These are phyloP conservation scores for Castor canadensis DNA, from an alignment of 2,113 vertebrate genomes.

Conservation along the genomic window DNA sequence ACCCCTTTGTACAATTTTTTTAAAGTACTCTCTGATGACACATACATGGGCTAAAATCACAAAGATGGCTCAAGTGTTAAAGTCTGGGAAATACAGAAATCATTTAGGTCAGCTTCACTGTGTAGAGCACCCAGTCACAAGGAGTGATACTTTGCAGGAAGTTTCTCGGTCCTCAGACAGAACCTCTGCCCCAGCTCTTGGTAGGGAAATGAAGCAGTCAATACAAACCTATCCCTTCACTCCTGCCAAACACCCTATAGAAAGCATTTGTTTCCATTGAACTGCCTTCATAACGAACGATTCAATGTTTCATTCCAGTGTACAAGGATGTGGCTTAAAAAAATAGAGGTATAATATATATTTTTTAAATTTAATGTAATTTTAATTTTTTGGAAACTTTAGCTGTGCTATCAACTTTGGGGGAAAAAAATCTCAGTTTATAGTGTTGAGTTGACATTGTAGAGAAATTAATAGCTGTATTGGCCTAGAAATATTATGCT, in stretches of 20 bases:
- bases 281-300: background rate
- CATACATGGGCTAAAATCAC: background rate
- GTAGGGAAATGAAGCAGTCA: no score
- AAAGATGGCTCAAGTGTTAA: background rate
- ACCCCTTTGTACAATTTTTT: no score
- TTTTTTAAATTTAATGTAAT: no score
- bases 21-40: no score
- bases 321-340: background rate
- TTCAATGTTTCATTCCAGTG: background rate
- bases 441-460: no score
- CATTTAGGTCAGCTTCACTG: background rate
- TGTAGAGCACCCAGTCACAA: background rate
- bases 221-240: background rate
- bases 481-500: no score
- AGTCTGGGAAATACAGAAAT: background rate
- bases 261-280: background rate
- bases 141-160: background rate
- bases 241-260: background rate
- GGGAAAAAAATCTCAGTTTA: no score
- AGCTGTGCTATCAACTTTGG: no score
- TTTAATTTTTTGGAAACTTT: no score
- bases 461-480: no score
- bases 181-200: no score
- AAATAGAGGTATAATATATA: background rate
- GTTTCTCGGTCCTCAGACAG: background rate